Conservation (phyloP, 2,113 vertebrate species). For the Rana temporaria region DNA sequence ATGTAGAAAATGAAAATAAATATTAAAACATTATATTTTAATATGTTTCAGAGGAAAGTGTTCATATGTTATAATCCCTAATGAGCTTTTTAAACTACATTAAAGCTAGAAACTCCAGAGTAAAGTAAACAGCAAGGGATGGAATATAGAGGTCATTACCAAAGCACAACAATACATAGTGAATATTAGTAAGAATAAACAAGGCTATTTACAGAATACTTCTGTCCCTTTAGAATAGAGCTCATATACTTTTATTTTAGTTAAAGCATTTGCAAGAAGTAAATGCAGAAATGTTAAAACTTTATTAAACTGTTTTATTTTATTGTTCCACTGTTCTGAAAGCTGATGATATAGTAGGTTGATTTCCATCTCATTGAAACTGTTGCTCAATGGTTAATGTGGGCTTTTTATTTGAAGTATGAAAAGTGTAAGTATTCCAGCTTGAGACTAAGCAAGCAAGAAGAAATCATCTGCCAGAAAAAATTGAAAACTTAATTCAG, state of each 20-base stretch:
- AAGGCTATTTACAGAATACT: not conserved
- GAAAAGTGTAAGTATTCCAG: not conserved
- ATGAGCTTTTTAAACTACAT: slow-evolving; percentile 84
- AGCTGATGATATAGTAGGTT: too few species aligned
- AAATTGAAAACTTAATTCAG: not conserved
- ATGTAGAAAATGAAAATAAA: slow-evolving; percentile 75
- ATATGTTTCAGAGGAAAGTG: slow-evolving; percentile 78
- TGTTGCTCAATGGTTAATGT: too few species aligned
- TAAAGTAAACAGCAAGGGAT: slow-evolving; percentile 82
- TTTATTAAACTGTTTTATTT: not conserved
- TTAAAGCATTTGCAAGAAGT: not conserved
- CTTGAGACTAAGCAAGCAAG: not conserved
- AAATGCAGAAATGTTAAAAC: not conserved
- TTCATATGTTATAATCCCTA: slow-evolving; percentile 79
- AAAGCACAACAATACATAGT: slow-evolving; percentile 77
- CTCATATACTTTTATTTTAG: not conserved
- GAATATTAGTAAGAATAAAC: slow-evolving; percentile 77
- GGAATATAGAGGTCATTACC: slow-evolving; percentile 83
- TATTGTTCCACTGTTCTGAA: not conserved
- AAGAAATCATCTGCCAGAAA: not conserved
- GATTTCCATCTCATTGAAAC: too few species aligned
- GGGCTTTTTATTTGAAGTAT: not conserved
- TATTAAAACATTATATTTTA: slow-evolving; percentile 80
- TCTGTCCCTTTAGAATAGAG: not conserved
- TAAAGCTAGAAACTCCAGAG: slow-evolving; percentile 75